Conservation (phyloP, 2,797 vertebrate species). For the Manis pentadactyla region DNA sequence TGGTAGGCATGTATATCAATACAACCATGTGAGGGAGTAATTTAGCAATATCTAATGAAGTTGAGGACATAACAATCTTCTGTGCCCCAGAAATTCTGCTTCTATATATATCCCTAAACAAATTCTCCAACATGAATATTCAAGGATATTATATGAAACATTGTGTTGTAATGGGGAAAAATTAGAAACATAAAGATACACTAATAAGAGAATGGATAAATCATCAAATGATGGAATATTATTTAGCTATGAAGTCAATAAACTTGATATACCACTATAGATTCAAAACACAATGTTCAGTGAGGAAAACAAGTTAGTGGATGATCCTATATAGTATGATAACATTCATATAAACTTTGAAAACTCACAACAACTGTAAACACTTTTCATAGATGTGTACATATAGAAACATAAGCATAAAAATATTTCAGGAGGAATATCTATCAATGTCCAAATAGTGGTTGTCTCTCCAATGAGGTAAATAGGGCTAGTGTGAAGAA, state of each 20-base stretch:
- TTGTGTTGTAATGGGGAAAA: not conserved
- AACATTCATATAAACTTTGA: constrained; percentile 1
- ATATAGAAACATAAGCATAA: not conserved
- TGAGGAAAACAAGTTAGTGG: constrained; percentile 36
- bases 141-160: constrained; percentile 5
- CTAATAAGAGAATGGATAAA: not conserved
- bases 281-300: not conserved
- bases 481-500: not conserved
- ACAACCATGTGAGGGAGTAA: not conserved
- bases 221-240: not conserved
- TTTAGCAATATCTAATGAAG: not conserved
- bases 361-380: not conserved
- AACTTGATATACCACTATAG: not conserved
- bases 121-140: not conserved
- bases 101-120: not conserved
- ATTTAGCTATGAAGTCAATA: not conserved
- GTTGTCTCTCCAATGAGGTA: not conserved
- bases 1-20: not conserved
- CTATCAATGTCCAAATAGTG: not conserved
- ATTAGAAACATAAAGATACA: not conserved
- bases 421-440: not conserved
- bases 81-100: not conserved
- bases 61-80: not conserved
- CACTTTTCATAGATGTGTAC: not conserved
- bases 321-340: not conserved